Percentiles rank a stretch among this genome's conserved stretches.
phyloP scores from a whole-genome alignment of 2,113 vertebrate species.

The Myiopsitta monachus region DNA sequence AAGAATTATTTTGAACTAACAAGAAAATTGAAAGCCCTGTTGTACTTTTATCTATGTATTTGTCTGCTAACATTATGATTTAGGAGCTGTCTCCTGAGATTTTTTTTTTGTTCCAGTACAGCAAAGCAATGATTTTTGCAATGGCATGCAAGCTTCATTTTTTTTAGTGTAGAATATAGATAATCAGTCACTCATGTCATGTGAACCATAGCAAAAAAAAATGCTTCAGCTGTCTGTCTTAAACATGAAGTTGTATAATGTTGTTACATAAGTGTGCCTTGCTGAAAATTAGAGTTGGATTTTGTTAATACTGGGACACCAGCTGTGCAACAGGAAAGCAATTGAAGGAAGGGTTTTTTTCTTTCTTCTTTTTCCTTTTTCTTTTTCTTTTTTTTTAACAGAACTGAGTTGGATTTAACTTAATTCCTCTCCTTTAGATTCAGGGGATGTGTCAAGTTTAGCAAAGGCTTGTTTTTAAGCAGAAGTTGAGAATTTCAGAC shows the following conservation, averaged over 20 bases:
- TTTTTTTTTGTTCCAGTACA: neutral
- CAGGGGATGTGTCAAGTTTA: neutral
- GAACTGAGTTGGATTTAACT: constrained; percentile 21
- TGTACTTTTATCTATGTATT: neutral
- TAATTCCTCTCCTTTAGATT: neutral
- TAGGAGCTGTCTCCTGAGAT: neutral
- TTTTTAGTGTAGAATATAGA: neutral
- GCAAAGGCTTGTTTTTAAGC: neutral
- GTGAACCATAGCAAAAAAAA: neutral
- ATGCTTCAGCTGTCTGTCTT: neutral
- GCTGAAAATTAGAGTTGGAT: constrained; percentile 26
- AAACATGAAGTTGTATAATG: constrained; percentile 20
- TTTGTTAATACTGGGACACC: constrained; percentile 20
- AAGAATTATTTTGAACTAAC: neutral
- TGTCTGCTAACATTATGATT: neutral
- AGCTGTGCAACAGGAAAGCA: neutral
- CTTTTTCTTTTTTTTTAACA: neutral
- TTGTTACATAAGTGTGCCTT: constrained; percentile 6
- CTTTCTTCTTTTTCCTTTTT: neutral
- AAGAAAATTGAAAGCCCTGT: neutral
- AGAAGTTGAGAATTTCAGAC: neutral
- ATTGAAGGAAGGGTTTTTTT: neutral
- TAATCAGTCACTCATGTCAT: neutral
- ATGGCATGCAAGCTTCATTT: neutral
- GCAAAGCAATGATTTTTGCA: neutral